A percentile compares a stretch with the other conserved stretches of the same genome.
phyloP scores from a whole-genome alignment of 2,797 vertebrate genomes.

The Melanotaenia maccullochi region DNA sequence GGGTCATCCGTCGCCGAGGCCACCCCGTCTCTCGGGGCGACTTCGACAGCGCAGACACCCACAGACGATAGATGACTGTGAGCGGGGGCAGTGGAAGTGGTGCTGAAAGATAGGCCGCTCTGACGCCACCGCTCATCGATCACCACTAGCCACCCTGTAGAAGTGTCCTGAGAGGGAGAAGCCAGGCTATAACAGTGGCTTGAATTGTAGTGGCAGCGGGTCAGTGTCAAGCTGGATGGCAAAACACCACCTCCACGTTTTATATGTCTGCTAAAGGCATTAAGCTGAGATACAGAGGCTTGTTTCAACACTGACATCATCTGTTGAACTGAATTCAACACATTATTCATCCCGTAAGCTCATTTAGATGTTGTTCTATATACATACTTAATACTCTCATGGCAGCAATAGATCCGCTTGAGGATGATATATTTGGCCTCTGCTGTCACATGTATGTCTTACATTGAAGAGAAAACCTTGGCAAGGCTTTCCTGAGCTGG shows the following conservation, averaged over 20 bases:
- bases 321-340: slow-evolving; percentile 14
- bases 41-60: slow-evolving; percentile 62
- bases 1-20: slow-evolving; percentile 66
- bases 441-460: slow-evolving; percentile 16
- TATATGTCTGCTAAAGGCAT: slow-evolving; percentile 21
- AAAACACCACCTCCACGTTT: slow-evolving; percentile 34
- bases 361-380: slow-evolving; percentile 15
- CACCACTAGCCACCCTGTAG: slow-evolving; percentile 60
- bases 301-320: slow-evolving; percentile 27
- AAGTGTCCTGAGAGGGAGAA: slow-evolving; percentile 54
- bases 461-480: slow-evolving; percentile 20
- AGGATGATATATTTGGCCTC: slow-evolving; percentile 22
- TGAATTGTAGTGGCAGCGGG: slow-evolving; percentile 51
- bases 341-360: slow-evolving; percentile 13
- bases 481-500: slow-evolving; percentile 29
- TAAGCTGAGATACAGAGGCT: slow-evolving; percentile 10
- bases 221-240: slow-evolving; percentile 39
- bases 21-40: slow-evolving; percentile 52
- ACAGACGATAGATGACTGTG: slow-evolving; percentile 75
- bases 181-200: slow-evolving; percentile 46
- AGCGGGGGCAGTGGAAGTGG: slow-evolving; percentile 65
- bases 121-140: slow-evolving; percentile 68
- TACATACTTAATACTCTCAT: slow-evolving; percentile 19
- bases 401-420: slow-evolving; percentile 19
- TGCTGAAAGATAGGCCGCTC: slow-evolving; percentile 70